These are phyloP conservation scores for Ypsolopha scabrella DNA, from an alignment of 2,888 invertebrate species.

Conservation along the genomic window DNA sequence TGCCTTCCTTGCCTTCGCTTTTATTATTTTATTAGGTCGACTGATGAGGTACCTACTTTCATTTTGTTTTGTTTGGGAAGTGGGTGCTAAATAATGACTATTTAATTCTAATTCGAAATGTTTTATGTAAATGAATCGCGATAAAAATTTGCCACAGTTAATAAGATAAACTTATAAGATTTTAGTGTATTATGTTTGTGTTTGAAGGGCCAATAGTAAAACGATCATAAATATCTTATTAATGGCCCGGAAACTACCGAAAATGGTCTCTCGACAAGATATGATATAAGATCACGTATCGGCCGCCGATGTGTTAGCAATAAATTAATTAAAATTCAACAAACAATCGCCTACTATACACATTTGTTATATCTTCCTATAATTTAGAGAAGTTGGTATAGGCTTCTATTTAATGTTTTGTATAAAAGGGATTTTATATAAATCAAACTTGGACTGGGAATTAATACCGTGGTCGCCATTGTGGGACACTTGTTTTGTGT, in stretches of 20 bases:
- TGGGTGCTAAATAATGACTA: background rate
- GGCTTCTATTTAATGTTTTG: background rate
- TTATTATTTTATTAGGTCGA: slow-evolving; percentile 17
- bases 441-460: slow-evolving; percentile 1
- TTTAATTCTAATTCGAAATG: background rate
- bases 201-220: too few species aligned
- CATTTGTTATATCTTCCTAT: too few species aligned
- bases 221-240: too few species aligned
- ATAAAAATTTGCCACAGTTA: background rate
- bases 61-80: slow-evolving; percentile 7
- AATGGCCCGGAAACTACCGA: slow-evolving; percentile 35
- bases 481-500: slow-evolving; percentile 2
- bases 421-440: background rate
- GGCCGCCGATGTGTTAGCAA: slow-evolving; percentile 38
- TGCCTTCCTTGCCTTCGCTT: slow-evolving; percentile 13
- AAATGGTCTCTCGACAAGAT: slow-evolving; percentile 35
- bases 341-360: slow-evolving; percentile 36
- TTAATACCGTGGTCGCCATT: background rate
- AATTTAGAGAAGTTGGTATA: background rate
- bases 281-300: slow-evolving; percentile 28
- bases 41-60: slow-evolving; percentile 4
- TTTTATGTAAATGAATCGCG: background rate
- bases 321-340: slow-evolving; percentile 56
- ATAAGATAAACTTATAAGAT: background rate
- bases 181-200: too few species aligned